Base-by-base conservation (phyloP, 1,140 invertebrate species). In the Anastatus disparis region DNA sequence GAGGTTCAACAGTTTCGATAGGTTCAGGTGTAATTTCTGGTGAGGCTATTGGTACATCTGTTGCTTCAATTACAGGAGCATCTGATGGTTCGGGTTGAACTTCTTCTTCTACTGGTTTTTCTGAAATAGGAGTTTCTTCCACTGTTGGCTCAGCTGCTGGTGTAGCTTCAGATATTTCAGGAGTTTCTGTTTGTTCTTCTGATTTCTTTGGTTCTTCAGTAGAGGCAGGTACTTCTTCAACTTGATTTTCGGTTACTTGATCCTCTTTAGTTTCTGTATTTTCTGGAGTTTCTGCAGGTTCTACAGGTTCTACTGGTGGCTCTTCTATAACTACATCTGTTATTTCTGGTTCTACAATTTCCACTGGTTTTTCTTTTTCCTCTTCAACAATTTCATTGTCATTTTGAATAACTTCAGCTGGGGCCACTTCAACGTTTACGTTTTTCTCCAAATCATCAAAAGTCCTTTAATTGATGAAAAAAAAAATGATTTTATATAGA, bases 371-470 rank as follows among this genome's bases (percentile, higher is more conserved):
- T 74, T 64, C 31, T 62, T 48, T 61, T 22, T 38, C 13, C 48
- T 69, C 64, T 64, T 70, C 64, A 40, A 52, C 46, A 2, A 50
- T 4, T 38, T 67, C 56, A 8, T 44, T 44, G 52, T 75, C 75
- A 44, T 73, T 58, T 15, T 61, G 27, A 27, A 52, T 44, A 46
- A 29, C 1, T n/a, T 64, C 22, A 22, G 6, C 20, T 55, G 2
- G 8, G 55, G 2, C 29, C 0, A 2, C 27, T 9, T 66, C 17
- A 46, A 24, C 0, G 73, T 38, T n/a, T 73, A 63, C 26, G 75
- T 62, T 70, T 8, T 69, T 68, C 44, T 75, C 75, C 22, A 75
- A 67, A 62, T 74, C 69, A 9, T 75, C 59, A 29, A 79, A 50
- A 58, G 72, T 35, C 71, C 74, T 79, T n/a, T n/a, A n/a, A n/a